Evolutionary conservation across 2,797 vertebrate species (phyloP), one percentile per base, ranked within the genome.

Genomic region (Sarcoramphus papa): DNA sequence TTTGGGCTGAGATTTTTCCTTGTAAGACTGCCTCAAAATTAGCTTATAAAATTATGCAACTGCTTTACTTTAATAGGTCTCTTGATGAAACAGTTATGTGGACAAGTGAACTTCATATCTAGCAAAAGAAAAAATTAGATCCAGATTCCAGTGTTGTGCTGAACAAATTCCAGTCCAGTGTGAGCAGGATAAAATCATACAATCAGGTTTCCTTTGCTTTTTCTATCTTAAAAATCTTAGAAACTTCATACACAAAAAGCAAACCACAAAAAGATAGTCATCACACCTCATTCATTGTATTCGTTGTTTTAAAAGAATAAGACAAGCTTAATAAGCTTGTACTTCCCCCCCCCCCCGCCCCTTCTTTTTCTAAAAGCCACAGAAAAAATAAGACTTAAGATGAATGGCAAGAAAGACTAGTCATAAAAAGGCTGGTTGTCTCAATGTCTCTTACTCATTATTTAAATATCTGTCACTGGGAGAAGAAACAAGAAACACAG

Each of bases 331-430:
- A 78, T 12, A 4, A 47, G 12, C 8, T 50, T 64, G 4, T 47
- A 30, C 21, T 77, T 23, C 1, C 6, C 27, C 5, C 5, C 13
- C 4, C 3, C 2, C 6, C 1, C 9, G 8, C 37, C 37, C 0
- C 5, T 70, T 74, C 5, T 63, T 79, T 92, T 90, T 53, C 40
- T 73, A 50, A 88, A 81, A 88, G 9, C 5, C 6, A 43, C 35
- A 24, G 33, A 14, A 84, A 64, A 88, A 83, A 31, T 3, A 56
- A 19, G 7, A 41, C 51, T 63, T 80, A 35, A 53, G 23, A 74
- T 37, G 37, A 85, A 67, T 62, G 10, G 7, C 31, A 72, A 65
- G 57, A 81, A 90, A 60, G 13, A 64, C 27, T 40, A 62, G 27
- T 40, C 33, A 28, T 48, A 35, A 91, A 77, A 78, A 92, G 10